Percentiles rank a stretch among this genome's conserved stretches.
Evolutionary conservation across 2,888 invertebrate genomes (phyloP).

Genomic region (Cheilosia vernalis): DNA sequence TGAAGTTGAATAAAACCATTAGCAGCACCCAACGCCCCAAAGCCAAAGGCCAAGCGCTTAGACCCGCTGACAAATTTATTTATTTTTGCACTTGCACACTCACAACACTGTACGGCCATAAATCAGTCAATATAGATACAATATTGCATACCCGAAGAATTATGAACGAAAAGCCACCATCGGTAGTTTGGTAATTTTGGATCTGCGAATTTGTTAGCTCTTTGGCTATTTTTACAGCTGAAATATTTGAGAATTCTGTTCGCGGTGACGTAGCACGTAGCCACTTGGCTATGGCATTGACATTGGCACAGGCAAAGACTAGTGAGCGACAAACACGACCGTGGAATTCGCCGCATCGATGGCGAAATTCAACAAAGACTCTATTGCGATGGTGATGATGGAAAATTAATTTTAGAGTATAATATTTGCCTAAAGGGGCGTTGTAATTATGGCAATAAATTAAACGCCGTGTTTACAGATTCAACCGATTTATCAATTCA

Average conservation of each 20-base stretch:
- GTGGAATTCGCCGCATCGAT: neutral
- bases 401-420: conserved; percentile 5
- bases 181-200: conserved; percentile 41
- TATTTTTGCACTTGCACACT: conserved; percentile 51
- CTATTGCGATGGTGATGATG: too few species aligned
- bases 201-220: neutral
- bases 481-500: conserved; percentile 30
- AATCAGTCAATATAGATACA: conserved; percentile 63
- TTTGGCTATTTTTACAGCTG: neutral
- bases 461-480: conserved; percentile 18
- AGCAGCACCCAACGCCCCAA: conserved; percentile 2
- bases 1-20: conserved; percentile 55
- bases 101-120: conserved; percentile 28
- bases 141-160: conserved; percentile 34
- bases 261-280: neutral
- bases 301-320: too few species aligned
- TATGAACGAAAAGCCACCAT: neutral
- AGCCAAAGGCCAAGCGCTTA: neutral
- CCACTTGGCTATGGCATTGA: neutral
- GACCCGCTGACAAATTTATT: conserved; percentile 45
- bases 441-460: neutral
- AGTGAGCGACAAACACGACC: too few species aligned
- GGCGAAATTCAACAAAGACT: neutral
- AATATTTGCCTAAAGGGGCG: too few species aligned
- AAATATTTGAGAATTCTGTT: neutral